Percentiles rank a stretch among this genome's conserved stretches.
These are phyloP conservation scores for Tiaroga cobitis DNA, from an alignment of 2,797 vertebrate genomes.

Conservation along the genomic window DNA sequence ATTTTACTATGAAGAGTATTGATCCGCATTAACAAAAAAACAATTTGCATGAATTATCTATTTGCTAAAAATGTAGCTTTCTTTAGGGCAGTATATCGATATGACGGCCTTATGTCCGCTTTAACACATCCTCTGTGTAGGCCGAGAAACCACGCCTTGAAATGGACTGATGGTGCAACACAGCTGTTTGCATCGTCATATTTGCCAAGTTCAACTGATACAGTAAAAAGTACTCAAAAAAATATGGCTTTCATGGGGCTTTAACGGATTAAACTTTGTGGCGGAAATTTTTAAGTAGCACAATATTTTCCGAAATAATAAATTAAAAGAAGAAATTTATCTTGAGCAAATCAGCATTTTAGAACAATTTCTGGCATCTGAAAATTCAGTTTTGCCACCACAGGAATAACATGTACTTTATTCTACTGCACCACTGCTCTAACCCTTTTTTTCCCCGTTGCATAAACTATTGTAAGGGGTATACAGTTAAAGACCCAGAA, in stretches of 20 bases:
- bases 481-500: too few species aligned
- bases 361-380: background rate
- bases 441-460: background rate
- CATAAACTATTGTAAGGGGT: too few species aligned
- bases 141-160: background rate
- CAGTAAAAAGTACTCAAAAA: too few species aligned
- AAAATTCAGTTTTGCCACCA: background rate
- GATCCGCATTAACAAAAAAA: too few species aligned
- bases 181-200: background rate
- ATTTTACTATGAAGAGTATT: too few species aligned
- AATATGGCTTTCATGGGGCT: background rate
- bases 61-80: background rate
- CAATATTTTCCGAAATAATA: background rate
- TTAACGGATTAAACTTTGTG: background rate
- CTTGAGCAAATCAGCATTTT: background rate
- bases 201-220: background rate
- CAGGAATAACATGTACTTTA: background rate
- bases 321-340: background rate
- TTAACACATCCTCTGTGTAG: background rate
- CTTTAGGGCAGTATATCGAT: background rate
- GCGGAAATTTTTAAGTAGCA: background rate
- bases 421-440: background rate
- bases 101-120: background rate
- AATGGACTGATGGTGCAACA: background rate
- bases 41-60: too few species aligned